Evolutionary conservation across 2,888 invertebrate species (phyloP), one percentile per base, ranked within the genome.

Genomic region (Brenthis hecate): DNA sequence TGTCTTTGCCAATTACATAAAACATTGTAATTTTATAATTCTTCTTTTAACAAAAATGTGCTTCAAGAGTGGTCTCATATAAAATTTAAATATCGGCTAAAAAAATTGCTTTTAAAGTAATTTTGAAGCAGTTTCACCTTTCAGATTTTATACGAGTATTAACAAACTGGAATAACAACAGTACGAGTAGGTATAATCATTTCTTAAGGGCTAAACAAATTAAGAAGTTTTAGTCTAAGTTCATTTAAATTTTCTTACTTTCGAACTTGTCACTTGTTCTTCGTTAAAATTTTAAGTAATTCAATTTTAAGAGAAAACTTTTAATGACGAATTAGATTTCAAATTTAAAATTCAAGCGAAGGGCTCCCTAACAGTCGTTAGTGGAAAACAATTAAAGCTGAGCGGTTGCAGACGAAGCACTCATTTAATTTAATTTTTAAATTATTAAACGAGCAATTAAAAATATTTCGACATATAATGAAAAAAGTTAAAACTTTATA

Each of bases 161-260:
- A 51, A 51, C 16, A 51, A 16, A 32, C 32, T 47, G 51, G 36
- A 53, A 43, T n/a, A 28, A 16, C 19, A 14, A 43, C 50, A 32
- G 14, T 55, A 65, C 16, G 51, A 53, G 13, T 19, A 19, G 19
- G 19, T 19, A 47, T 32, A 23, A 61, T 48, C 56, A n/a, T 47
- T 63, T 62, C 32, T 58, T 63, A 62, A 56, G 54, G 32, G 14
- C 61, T 51, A 70, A 80, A 80, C 85, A 88, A 89, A 89, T 89
- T 89, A 87, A 87, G 85, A 89, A 90, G 85, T 88, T 89, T 84
- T 79, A 72, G 69, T 78, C 79, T 79, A 82, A 78, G 86, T 86
- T 81, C 82, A 82, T 81, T 81, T 82, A 83, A 86, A 87, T 88
- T 87, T 84, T 80, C 83, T 86, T 84, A 87, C 83, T 81, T 81